Evolutionary conservation across 2,113 vertebrate species (phyloP), one percentile per base, ranked within the genome.

Genomic region (Rhinogobius similis): DNA sequence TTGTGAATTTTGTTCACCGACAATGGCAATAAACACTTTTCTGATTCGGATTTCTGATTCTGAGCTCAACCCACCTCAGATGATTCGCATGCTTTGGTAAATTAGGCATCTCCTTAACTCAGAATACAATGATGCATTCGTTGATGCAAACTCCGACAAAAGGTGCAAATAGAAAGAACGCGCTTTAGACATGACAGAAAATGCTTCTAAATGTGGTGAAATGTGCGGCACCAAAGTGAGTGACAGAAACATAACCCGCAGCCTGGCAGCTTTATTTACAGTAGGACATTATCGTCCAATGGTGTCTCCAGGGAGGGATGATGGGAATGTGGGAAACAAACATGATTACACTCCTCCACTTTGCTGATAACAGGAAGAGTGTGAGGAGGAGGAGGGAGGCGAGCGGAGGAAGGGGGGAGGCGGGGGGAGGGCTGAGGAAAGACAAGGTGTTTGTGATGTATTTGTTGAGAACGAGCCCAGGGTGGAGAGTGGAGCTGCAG

Each of bases 241-340:
- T 82, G 83, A 84, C 85, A 71, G 85, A 68, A 67, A 69, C 68
- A 65, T 81, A 82, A 72, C 68, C 62, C 77, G 16, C 48, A 77
- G 67, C 70, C 72, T 20, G 79, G 65, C 76, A 77, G 86, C 76
- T 85, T 90, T 88, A 86, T 89, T 90, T 90, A 87, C 89, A 82
- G 87, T 82, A 61, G 79, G 80, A 82, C 81, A 84, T 86, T 85
- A 89, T 87, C 67, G 75, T 83, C 85, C 82, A 84, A 73, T 65
- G 59, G 64, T 36, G 65, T 87, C 84, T 82, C 81, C 62, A 53
- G 84, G 85, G 85, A 87, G 73, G 70, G 76, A 85, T 87, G 85
- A 88, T 61, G 65, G 81, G 63, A 79, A 83, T 82, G 81, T 82
- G 79, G 81, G 81, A 86, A 91, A 86, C 88, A 89, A 90, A 91